Conservation (phyloP, 2,797 vertebrate genomes). For the Halcyon badia region DNA sequence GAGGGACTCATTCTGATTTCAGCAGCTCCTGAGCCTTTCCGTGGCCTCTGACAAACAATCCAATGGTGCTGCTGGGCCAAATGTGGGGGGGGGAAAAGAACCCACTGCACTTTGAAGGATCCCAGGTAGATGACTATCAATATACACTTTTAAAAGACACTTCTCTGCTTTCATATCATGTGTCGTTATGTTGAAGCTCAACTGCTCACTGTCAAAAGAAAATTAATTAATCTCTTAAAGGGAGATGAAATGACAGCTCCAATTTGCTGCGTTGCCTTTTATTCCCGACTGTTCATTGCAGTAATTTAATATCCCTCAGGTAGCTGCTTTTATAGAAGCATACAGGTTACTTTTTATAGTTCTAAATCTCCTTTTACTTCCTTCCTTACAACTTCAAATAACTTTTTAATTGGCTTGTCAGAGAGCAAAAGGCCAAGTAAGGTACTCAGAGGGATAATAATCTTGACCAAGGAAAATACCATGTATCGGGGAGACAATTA, state of each 20-base stretch:
- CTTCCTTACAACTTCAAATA: background rate
- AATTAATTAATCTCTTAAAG: conserved; percentile 38
- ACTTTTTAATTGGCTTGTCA: background rate
- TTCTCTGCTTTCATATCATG: background rate
- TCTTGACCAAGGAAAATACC: background rate
- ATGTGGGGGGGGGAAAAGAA: background rate
- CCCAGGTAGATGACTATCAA: background rate
- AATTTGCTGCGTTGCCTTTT: conserved; percentile 40
- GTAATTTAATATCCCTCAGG: background rate
- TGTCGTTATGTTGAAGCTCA: background rate
- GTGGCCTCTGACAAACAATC: background rate
- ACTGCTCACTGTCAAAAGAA: background rate
- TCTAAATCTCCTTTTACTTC: background rate
- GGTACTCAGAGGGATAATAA: background rate
- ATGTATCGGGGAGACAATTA: background rate
- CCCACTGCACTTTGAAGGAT: background rate
- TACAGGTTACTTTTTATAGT: background rate
- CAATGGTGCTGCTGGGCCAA: background rate
- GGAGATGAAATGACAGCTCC: conserved; percentile 14
- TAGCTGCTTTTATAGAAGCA: background rate
- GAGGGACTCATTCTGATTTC: accelerated
- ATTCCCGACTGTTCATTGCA: background rate
- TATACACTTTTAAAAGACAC: background rate
- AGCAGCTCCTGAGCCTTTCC: background rate
- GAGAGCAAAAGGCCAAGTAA: background rate